Evolutionary conservation across 2,113 vertebrate species (phyloP), one percentile per base, ranked within the genome.

Genomic region (Ptyas mucosa): DNA sequence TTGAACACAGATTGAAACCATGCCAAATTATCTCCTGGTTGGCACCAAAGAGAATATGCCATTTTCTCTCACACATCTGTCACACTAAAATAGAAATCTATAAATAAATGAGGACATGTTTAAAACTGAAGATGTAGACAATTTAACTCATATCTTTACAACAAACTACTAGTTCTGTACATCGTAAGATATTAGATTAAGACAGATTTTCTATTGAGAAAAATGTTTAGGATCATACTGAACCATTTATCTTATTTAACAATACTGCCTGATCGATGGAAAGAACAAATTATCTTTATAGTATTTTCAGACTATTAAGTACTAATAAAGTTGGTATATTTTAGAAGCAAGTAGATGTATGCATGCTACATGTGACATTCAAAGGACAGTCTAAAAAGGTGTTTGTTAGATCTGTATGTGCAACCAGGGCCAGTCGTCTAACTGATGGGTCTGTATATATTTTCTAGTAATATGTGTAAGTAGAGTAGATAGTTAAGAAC

Each of bases 1-100:
- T 1, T 92, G 49, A 85, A 91, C 18, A 93, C 10, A 90, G 75
- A 61, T 18, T 61, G n/a, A 94, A 92, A 94, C 95, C 58, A 85
- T 88, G 3, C 3, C 61, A 11, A 0, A 91, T 94, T 93, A 92
- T 90, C 51, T 2, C 23, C 81, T 1, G 1, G 61, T 91, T 89
- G 91, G 51, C 61, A 23, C 2, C 91, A 5, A 3, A 29, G n/a
- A 85, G 69, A 85, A 49, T 55, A 21, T 49, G 75, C 18, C 5
- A 6, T 90, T 91, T 87, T 0, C 5, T 87, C 89, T 81, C 75
- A 81, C 1, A 0, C 26, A 85, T 81, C 0, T 49, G 3, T 89
- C 1, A 8, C 26, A 90, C 8, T 5, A 94, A 93, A 94, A 64
- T 3, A 26, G 52, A 21, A 10, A 15, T 46, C 64, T 58, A 57